These are phyloP conservation scores for Haliclona indistincta DNA, from an alignment of 37 sponge, comb jelly and placozoan genomes.

Conservation along the genomic window DNA sequence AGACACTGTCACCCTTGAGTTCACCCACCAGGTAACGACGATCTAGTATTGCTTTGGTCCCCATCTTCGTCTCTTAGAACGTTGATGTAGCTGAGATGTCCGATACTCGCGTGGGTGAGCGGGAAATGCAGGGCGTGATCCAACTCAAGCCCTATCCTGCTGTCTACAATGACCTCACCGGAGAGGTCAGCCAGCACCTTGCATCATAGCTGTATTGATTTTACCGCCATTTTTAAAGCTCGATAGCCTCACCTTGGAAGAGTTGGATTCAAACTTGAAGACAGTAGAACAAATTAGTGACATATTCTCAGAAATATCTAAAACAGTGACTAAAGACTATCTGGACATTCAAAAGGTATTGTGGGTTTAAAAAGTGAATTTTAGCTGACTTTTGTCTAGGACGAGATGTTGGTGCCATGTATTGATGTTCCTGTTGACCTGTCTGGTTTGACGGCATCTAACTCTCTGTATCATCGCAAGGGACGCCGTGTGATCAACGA, in stretches of 20 bases:
- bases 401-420: constrained; percentile 40
- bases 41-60: too few species aligned
- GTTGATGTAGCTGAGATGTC: too few species aligned
- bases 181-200: constrained; percentile 43
- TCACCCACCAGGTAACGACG: too few species aligned
- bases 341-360: constrained; percentile 56
- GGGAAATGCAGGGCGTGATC: constrained; percentile 53
- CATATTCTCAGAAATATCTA: constrained; percentile 74
- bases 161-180: constrained; percentile 72
- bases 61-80: too few species aligned
- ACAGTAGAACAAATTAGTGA: constrained; percentile 62
- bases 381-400: constrained; percentile 23
- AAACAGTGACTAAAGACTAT: constrained; percentile 60
- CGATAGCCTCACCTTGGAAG: constrained; percentile 20
- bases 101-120: constrained; percentile 74
- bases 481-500: constrained; percentile 60
- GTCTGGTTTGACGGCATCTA: constrained; percentile 49
- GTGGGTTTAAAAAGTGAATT: neutral
- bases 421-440: constrained; percentile 36
- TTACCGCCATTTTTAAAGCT: neutral
- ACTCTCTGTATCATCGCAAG: constrained; percentile 50
- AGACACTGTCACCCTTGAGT: neutral
- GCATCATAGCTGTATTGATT: neutral
- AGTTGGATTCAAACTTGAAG: constrained; percentile 71
- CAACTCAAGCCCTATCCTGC: constrained; percentile 46